These are phyloP conservation scores for Fulmarus glacialis DNA, from an alignment of 2,113 vertebrate genomes.

Conservation along the genomic window DNA sequence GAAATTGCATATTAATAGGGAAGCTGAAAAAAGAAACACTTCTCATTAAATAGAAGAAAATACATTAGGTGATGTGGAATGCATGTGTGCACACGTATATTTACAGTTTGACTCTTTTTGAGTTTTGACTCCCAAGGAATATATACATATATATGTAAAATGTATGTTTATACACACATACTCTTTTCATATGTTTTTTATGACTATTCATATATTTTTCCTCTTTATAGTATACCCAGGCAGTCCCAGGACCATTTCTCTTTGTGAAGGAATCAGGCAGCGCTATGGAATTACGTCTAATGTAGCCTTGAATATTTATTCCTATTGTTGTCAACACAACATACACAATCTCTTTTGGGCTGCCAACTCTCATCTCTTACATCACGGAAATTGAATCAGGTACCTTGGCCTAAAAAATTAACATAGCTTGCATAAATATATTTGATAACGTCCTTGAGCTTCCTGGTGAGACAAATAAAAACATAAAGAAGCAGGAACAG, in stretches of 20 bases:
- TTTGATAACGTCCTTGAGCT: slow-evolving; percentile 27
- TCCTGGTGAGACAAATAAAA: background rate
- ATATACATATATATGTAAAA: background rate
- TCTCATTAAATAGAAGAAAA: background rate
- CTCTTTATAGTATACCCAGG: background rate
- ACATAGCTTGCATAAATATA: background rate
- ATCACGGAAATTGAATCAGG: background rate
- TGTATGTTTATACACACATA: background rate
- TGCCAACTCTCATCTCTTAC: background rate
- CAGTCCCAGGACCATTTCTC: background rate
- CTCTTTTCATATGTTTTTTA: background rate
- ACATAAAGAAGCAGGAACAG: background rate
- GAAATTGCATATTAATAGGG: background rate
- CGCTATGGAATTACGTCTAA: background rate
- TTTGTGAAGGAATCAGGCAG: background rate
- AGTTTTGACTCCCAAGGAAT: background rate
- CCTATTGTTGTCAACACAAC: background rate
- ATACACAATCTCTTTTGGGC: background rate
- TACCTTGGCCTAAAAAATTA: slow-evolving; percentile 17
- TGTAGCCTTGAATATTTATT: background rate
- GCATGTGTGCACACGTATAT: background rate
- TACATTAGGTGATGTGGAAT: background rate
- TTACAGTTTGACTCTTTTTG: background rate
- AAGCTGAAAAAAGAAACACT: background rate
- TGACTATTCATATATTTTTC: background rate